These are phyloP conservation scores for Seira musarum DNA, from an alignment of 2,888 invertebrate species.

Conservation along the genomic window DNA sequence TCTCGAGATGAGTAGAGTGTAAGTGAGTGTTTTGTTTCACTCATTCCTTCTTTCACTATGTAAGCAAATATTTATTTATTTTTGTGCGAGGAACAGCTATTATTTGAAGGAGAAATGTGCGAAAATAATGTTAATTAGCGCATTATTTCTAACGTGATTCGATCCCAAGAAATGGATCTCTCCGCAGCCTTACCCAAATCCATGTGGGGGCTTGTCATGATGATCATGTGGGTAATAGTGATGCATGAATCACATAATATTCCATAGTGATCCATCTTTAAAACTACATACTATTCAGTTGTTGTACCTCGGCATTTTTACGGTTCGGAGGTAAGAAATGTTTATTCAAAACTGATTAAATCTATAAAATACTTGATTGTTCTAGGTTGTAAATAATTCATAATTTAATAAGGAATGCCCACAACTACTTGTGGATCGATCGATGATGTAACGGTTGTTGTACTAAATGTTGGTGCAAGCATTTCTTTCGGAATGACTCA, in stretches of 20 bases:
- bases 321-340: neutral
- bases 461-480: neutral
- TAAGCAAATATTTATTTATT: neutral
- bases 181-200: no score
- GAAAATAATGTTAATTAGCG: neutral
- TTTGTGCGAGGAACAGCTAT: neutral
- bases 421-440: neutral
- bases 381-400: neutral
- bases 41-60: neutral
- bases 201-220: no score
- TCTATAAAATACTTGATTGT: neutral
- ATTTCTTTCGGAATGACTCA: neutral
- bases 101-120: neutral
- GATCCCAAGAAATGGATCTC: neutral
- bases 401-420: neutral
- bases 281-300: no score
- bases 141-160: neutral
- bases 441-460: neutral
- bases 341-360: neutral
- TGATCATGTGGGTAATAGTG: no score
- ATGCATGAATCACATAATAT: no score
- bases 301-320: no score
- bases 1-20: neutral
- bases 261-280: no score
- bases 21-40: neutral